A percentile compares a stretch with the other conserved stretches of the same genome.
These are phyloP conservation scores for Trissonchulus sp. DNA, from an alignment of 2,888 invertebrate species.

Conservation along the genomic window DNA sequence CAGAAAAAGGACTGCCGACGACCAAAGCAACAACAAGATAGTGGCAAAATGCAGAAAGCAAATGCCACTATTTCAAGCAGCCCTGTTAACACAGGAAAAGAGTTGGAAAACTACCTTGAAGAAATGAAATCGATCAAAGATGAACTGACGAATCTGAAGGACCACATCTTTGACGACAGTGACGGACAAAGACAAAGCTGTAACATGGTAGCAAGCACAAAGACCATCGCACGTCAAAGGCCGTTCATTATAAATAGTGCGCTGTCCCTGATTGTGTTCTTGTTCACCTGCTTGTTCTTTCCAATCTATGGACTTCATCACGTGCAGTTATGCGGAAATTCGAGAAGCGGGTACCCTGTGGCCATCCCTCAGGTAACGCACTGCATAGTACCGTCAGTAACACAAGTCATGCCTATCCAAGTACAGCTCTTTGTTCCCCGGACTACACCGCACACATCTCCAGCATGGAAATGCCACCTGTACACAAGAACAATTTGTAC, in stretches of 20 bases:
- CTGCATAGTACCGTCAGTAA: neutral
- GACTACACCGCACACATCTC: neutral
- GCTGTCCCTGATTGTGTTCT: neutral
- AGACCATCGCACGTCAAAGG: neutral
- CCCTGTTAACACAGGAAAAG: too few relatives aligned
- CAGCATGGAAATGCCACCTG: neutral
- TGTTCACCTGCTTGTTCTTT: neutral
- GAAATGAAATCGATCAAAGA: neutral
- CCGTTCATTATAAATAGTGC: neutral
- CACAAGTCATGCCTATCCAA: neutral
- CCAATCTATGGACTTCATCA: neutral
- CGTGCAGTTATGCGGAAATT: neutral
- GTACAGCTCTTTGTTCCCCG: neutral
- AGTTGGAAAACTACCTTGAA: neutral
- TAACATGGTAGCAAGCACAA: neutral
- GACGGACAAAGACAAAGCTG: too few relatives aligned
- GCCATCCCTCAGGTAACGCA: neutral
- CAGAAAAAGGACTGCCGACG: neutral
- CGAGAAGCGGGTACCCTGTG: neutral
- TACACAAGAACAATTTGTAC: neutral
- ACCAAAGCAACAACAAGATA: neutral
- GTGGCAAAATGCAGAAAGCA: too few relatives aligned
- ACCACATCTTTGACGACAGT: neutral
- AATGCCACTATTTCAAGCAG: too few relatives aligned
- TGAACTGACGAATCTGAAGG: neutral